phyloP scores from a whole-genome alignment of 2,797 vertebrate species.

The Melanotaenia maccullochi region DNA sequence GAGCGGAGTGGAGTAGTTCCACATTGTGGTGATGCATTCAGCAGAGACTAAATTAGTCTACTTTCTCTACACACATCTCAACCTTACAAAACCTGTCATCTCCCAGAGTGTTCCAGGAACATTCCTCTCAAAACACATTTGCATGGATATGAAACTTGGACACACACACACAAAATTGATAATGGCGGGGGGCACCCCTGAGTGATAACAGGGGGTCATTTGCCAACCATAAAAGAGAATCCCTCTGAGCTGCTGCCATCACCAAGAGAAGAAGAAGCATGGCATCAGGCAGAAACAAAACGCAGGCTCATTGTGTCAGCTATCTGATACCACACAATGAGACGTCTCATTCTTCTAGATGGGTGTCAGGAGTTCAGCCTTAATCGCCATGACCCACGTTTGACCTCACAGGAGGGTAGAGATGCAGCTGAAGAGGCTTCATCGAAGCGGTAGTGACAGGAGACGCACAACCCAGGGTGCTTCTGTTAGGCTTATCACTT shows the following conservation, averaged over 20 bases:
- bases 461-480: conserved; percentile 47
- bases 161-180: conserved; percentile 31
- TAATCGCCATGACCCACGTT: conserved; percentile 70
- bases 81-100: conserved; percentile 36
- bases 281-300: conserved; percentile 50
- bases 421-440: conserved; percentile 67
- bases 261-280: conserved; percentile 59
- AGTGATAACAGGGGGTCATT: conserved; percentile 64
- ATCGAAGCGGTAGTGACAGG: conserved; percentile 41
- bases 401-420: conserved; percentile 71
- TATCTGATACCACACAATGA: conserved; percentile 78
- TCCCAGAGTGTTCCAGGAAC: conserved; percentile 54
- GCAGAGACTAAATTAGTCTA: conserved; percentile 36
- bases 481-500: conserved; percentile 60
- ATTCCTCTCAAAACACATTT: conserved; percentile 63
- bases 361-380: conserved; percentile 80
- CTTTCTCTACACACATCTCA: conserved; percentile 41
- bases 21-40: conserved; percentile 54
- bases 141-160: conserved; percentile 72
- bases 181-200: conserved; percentile 29
- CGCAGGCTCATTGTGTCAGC: conserved; percentile 72
- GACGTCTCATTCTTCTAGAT: conserved; percentile 66
- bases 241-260: conserved; percentile 39
- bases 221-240: conserved; percentile 64
- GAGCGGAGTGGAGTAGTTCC: conserved; percentile 38